These are phyloP conservation scores for Neopelma chrysocephalum DNA, from an alignment of 2,797 vertebrate species.

Conservation along the genomic window DNA sequence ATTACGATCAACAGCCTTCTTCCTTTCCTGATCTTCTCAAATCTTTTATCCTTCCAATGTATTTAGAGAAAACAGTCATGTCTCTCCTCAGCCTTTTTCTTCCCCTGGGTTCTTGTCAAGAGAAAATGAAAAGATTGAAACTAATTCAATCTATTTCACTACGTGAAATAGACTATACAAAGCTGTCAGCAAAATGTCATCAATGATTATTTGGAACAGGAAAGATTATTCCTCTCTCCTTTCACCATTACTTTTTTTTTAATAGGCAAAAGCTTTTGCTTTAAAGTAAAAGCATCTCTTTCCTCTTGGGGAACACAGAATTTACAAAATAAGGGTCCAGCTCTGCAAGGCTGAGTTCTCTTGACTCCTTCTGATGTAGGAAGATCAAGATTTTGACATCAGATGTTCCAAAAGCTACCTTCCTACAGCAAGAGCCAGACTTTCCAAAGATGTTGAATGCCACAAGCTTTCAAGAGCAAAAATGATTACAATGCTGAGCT, in stretches of 20 bases:
- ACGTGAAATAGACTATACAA: not conserved
- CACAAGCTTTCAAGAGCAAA: not conserved
- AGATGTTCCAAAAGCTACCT: not conserved
- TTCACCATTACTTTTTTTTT: not conserved
- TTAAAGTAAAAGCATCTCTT: not conserved
- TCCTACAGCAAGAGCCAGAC: not conserved
- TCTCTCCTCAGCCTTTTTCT: not conserved
- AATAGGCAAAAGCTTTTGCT: not conserved
- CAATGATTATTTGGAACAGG: not conserved
- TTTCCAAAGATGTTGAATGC: not conserved
- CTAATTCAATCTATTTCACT: no score
- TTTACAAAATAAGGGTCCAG: not conserved
- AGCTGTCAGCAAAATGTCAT: not conserved
- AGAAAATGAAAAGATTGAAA: not conserved
- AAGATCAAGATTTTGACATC: not conserved
- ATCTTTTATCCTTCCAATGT: not conserved
- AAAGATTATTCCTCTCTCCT: not conserved
- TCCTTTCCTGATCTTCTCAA: not conserved
- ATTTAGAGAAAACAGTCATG: not conserved
- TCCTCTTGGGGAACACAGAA: not conserved
- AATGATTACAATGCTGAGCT: not conserved
- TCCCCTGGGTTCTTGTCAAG: not conserved
- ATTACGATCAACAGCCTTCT: not conserved
- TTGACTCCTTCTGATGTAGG: not conserved
- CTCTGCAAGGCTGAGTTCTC: not conserved